These are phyloP conservation scores for Dipodomys merriami DNA, from an alignment of 2,113 vertebrate species.

Conservation along the genomic window DNA sequence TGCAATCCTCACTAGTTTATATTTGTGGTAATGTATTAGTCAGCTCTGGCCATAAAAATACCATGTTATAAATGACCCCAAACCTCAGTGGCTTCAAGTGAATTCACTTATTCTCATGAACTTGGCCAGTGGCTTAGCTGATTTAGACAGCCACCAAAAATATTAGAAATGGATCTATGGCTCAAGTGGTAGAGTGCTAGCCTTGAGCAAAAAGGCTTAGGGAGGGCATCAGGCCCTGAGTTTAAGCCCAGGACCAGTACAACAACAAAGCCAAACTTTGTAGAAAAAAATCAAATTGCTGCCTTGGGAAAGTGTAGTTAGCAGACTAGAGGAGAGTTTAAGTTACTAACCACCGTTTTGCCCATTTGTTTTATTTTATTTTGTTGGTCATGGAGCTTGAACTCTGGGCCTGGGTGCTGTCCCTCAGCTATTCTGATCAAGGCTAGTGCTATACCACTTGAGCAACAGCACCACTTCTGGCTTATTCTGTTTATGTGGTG, in stretches of 20 bases:
- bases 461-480: too few species aligned
- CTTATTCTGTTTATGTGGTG: too few species aligned
- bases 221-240: too few species aligned
- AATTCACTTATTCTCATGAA: neutral
- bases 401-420: too few species aligned
- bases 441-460: too few species aligned
- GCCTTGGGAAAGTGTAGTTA: neutral
- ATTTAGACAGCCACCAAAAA: neutral
- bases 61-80: neutral
- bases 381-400: too few species aligned
- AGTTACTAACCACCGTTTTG: neutral
- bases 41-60: neutral
- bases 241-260: too few species aligned
- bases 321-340: neutral
- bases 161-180: too few species aligned
- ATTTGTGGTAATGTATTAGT: neutral
- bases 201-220: too few species aligned
- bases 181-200: too few species aligned
- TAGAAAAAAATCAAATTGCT: neutral
- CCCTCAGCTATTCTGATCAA: too few species aligned
- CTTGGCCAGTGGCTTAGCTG: neutral
- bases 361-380: too few species aligned
- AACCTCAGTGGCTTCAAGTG: neutral
- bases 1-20: neutral
- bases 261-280: neutral